These are phyloP conservation scores for Archocentrus centrarchus DNA, from an alignment of 2,113 vertebrate species.

Conservation along the genomic window DNA sequence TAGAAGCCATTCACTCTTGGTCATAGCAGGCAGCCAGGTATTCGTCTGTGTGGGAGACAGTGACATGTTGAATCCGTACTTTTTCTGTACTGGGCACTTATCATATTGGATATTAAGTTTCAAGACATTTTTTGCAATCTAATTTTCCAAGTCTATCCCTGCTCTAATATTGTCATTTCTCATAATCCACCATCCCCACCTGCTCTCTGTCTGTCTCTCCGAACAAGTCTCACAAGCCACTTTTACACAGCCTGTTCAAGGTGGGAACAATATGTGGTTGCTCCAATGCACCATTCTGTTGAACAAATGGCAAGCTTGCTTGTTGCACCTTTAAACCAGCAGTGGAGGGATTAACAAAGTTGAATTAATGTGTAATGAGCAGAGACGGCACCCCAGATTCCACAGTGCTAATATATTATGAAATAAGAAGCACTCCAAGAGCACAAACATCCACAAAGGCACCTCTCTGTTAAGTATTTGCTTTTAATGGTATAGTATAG, in stretches of 20 bases:
- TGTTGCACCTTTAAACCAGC: neutral
- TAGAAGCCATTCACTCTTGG: constrained; percentile 28
- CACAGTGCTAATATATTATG: neutral
- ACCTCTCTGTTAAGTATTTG: too few species aligned
- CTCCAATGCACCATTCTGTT: neutral
- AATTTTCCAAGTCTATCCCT: constrained; percentile 10
- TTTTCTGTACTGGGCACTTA: constrained; percentile 16
- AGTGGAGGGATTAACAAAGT: neutral
- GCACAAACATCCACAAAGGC: too few species aligned
- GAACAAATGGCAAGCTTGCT: neutral
- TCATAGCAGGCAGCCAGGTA: constrained; percentile 23
- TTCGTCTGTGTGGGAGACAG: constrained; percentile 36
- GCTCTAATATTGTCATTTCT: constrained; percentile 8
- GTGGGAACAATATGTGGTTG: neutral
- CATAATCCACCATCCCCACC: neutral
- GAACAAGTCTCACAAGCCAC: neutral
- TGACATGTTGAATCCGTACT: constrained; percentile 25
- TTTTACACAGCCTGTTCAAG: neutral
- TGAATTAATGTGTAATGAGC: neutral
- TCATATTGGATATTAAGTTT: constrained; percentile 8
- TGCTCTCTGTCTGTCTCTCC: neutral
- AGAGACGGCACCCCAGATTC: neutral
- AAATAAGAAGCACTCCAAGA: too few species aligned
- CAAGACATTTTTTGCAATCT: neutral
- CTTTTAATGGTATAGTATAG: too few species aligned